Conservation (phyloP, 2,888 invertebrate species). For the Bellardia pandia region DNA sequence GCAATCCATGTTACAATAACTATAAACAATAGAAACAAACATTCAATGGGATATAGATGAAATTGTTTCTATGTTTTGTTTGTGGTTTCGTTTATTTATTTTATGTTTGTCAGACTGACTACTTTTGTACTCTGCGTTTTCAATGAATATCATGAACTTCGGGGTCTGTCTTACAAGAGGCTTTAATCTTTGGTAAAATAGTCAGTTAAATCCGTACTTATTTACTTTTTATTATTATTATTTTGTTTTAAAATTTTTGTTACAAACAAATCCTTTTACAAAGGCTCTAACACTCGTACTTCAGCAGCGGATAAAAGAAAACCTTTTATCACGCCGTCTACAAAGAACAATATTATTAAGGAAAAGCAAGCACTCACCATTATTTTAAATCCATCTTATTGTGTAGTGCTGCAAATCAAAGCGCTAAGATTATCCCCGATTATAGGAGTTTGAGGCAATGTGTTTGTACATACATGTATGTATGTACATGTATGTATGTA, state of each 20-base stretch:
- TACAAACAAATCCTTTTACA: slow-evolving; percentile 23
- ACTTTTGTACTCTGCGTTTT: background rate
- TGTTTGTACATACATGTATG: background rate
- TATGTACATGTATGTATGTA: too few species aligned
- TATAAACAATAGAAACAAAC: background rate
- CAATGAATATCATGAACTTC: slow-evolving; percentile 10
- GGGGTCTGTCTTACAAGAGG: background rate
- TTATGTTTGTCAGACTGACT: background rate
- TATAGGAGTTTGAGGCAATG: slow-evolving; percentile 29
- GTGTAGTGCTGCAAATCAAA: slow-evolving; percentile 16
- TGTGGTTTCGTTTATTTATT: background rate
- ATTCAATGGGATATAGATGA: background rate
- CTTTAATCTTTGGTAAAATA: slow-evolving; percentile 28
- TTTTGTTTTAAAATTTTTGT: slow-evolving; percentile 5
- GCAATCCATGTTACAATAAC: background rate
- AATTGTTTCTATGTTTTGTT: background rate
- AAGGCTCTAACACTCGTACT: slow-evolving; percentile 10
- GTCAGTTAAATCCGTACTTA: slow-evolving; percentile 24
- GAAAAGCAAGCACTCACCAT: slow-evolving; percentile 11
- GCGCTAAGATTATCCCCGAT: slow-evolving; percentile 42
- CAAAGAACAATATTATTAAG: slow-evolving; percentile 25
- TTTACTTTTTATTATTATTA: background rate
- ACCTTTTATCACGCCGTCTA: slow-evolving; percentile 54
- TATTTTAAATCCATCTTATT: slow-evolving; percentile 26
- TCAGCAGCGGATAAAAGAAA: slow-evolving; percentile 37